phyloP scores from a whole-genome alignment of 2,113 vertebrate species.

The Panthera uncia region DNA sequence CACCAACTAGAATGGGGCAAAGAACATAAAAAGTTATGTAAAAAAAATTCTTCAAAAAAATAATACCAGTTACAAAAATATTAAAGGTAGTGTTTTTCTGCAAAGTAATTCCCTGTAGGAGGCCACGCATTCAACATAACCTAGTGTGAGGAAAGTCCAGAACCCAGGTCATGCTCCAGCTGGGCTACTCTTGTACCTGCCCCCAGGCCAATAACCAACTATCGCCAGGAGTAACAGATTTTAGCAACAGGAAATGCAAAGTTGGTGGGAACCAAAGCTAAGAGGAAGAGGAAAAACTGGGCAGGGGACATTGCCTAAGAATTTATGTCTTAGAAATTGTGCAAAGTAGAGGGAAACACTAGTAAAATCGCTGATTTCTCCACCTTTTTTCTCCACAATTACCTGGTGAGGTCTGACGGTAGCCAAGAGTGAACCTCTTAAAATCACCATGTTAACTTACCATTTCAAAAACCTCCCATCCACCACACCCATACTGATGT shows the following conservation, averaged over 20 bases:
- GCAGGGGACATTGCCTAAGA: background rate
- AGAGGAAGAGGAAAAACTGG: background rate
- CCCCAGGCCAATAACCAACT: background rate
- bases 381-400: background rate
- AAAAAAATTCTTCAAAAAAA: background rate
- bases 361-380: background rate
- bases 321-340: background rate
- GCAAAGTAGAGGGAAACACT: background rate
- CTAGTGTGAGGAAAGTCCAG: background rate
- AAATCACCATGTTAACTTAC: background rate
- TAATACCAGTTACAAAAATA: background rate
- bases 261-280: background rate
- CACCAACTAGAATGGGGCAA: background rate
- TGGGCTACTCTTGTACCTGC: background rate
- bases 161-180: background rate
- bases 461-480: background rate
- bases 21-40: background rate
- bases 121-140: background rate
- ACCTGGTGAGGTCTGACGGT: background rate
- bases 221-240: conserved; percentile 37
- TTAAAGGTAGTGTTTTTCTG: conserved; percentile 21
- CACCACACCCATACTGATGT: background rate
- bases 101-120: background rate
- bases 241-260: conserved; percentile 45
- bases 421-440: background rate